Percentiles rank a stretch among this genome's conserved stretches.
phyloP scores from a whole-genome alignment of 2,888 invertebrate species.

The Stenotaenia linearis region DNA sequence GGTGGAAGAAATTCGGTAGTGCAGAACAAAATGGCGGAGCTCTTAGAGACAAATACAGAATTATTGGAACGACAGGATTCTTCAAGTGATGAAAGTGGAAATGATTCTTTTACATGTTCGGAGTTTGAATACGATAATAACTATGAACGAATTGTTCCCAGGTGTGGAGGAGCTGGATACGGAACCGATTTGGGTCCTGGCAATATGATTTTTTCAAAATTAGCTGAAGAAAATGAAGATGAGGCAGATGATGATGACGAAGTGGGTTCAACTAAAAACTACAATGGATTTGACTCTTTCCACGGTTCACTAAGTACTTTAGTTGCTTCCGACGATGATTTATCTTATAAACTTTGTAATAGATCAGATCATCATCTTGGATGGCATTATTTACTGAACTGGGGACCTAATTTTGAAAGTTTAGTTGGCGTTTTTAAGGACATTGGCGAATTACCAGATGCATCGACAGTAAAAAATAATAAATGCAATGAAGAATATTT shows the following conservation, averaged over 20 bases:
- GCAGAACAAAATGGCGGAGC: conserved; percentile 43
- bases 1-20: conserved; percentile 22
- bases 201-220: conserved; percentile 57
- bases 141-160: conserved; percentile 52
- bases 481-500: not conserved
- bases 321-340: conserved; percentile 76
- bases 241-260: conserved; percentile 42
- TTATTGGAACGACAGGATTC: conserved; percentile 41
- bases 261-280: conserved; percentile 51
- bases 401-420: conserved; percentile 94
- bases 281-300: conserved; percentile 89
- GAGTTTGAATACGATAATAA: conserved; percentile 91
- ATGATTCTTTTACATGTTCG: conserved; percentile 96
- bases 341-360: conserved; percentile 72
- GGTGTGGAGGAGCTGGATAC: conserved; percentile 41
- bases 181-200: conserved; percentile 44
- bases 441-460: conserved; percentile 86
- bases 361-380: conserved; percentile 62
- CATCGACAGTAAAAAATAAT: conserved; percentile 10
- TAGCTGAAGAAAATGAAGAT: conserved; percentile 42
- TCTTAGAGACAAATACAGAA: conserved; percentile 45
- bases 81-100: conserved; percentile 75
- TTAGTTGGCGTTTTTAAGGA: conserved; percentile 93
- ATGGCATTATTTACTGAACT: conserved; percentile 91
- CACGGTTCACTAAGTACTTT: conserved; percentile 87